Evolutionary conservation across 2,888 invertebrate species (phyloP).

Genomic region (Diplazon laetatorius): DNA sequence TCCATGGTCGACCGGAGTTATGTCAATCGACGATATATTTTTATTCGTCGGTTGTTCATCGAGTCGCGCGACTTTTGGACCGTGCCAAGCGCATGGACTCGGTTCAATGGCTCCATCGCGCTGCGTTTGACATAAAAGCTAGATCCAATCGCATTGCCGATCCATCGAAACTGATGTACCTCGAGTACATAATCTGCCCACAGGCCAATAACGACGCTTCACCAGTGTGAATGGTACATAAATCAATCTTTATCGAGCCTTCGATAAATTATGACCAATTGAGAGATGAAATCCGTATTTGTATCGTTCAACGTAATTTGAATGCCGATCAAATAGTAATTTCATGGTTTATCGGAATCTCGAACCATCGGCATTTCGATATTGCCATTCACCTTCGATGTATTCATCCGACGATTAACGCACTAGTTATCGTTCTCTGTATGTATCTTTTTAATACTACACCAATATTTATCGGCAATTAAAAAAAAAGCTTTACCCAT

Average conservation of each 20-base stretch:
- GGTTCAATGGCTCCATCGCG: neutral
- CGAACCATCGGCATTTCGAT: neutral
- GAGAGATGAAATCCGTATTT: neutral
- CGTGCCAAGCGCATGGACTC: no score
- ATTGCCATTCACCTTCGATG: neutral
- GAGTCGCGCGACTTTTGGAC: neutral
- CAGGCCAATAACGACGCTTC: neutral
- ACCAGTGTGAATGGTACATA: conserved; percentile 1
- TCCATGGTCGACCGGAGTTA: neutral
- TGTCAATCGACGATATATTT: neutral
- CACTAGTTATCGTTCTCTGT: neutral
- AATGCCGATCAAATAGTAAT: neutral
- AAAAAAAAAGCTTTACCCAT: no score
- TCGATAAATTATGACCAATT: conserved; percentile 4
- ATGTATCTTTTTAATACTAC: neutral
- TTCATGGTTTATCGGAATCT: neutral
- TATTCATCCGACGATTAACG: neutral
- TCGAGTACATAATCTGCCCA: neutral
- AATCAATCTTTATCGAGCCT: conserved; percentile 1
- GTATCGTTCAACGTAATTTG: neutral
- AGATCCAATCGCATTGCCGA: conserved; percentile 8
- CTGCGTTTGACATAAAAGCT: conserved; percentile 7
- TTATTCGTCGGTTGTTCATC: neutral
- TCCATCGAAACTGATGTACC: neutral
- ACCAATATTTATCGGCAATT: neutral